phyloP scores from a whole-genome alignment of 2,797 vertebrate genomes.

The Jordanella pulchra region DNA sequence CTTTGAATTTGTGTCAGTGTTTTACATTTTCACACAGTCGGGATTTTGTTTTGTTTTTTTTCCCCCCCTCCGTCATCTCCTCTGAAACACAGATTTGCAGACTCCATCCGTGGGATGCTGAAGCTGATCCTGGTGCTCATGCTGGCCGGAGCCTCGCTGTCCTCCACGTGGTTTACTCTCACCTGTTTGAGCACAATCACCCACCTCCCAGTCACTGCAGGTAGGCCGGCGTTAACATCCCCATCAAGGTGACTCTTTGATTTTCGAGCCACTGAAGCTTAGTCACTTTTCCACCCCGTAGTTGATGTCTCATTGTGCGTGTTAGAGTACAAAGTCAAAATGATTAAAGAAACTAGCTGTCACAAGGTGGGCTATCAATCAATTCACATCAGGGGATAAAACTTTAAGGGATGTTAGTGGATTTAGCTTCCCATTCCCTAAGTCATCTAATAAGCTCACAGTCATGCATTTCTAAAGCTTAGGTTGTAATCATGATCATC shows the following conservation, averaged over 20 bases:
- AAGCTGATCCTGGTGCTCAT: constrained; percentile 96
- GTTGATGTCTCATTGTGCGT: neutral
- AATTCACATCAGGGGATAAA: constrained; percentile 34
- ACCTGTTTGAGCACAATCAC: constrained; percentile 91
- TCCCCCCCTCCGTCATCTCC: fast-evolving
- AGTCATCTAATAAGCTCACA: constrained; percentile 59
- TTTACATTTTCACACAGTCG: constrained; percentile 4
- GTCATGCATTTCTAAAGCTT: constrained; percentile 52
- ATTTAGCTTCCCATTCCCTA: constrained; percentile 19
- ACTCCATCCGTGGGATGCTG: constrained; percentile 96
- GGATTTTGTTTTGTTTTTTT: neutral
- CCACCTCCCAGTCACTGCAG: constrained; percentile 94
- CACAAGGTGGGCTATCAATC: constrained; percentile 18
- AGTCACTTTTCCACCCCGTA: neutral
- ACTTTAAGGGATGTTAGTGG: constrained; percentile 37
- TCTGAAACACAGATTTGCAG: constrained; percentile 87
- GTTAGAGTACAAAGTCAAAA: constrained; percentile 3
- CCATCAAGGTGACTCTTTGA: constrained; percentile 29
- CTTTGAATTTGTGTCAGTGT: neutral
- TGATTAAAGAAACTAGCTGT: neutral
- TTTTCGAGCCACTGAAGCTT: neutral
- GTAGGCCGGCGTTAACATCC: constrained; percentile 67
- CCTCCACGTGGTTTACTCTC: constrained; percentile 96
- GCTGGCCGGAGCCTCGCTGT: constrained; percentile 91
- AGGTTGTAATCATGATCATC: constrained; percentile 67